These are phyloP conservation scores for Oligia latruncula DNA, from an alignment of 2,888 invertebrate species.

Conservation along the genomic window DNA sequence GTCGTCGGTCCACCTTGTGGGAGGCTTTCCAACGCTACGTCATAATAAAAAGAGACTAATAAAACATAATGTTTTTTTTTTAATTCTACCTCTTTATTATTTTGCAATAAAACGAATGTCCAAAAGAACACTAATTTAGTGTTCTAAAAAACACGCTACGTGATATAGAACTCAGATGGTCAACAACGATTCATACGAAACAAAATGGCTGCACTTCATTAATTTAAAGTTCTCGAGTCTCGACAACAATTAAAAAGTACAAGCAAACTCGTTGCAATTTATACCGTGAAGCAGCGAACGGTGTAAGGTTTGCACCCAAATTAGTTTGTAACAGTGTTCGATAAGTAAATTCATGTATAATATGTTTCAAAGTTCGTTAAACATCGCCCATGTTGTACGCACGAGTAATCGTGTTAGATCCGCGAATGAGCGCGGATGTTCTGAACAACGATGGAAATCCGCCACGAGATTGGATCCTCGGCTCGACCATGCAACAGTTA, in stretches of 20 bases:
- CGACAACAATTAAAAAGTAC: conserved; percentile 47
- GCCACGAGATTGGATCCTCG: conserved; percentile 61
- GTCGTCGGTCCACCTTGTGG: too few species aligned
- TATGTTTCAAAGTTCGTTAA: conserved; percentile 50
- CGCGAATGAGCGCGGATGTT: conserved; percentile 59
- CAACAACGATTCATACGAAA: conserved; percentile 14
- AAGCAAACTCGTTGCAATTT: conserved; percentile 34
- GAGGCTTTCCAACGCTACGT: too few species aligned
- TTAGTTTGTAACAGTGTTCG: conserved; percentile 46
- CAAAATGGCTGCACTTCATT: conserved; percentile 26
- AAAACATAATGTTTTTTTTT: neutral
- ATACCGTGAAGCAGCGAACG: conserved; percentile 7
- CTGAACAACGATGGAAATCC: conserved; percentile 62
- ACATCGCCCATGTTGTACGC: conserved; percentile 48
- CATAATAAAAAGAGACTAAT: neutral
- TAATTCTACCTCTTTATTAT: too few species aligned
- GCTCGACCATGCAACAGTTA: neutral
- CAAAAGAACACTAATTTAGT: neutral
- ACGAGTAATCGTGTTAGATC: conserved; percentile 61
- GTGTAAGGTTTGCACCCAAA: conserved; percentile 38
- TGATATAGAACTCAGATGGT: neutral
- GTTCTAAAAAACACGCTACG: neutral
- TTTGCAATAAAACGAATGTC: neutral
- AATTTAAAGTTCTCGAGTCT: conserved; percentile 26
- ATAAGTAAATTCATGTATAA: conserved; percentile 41